A percentile compares a stretch with the other conserved stretches of the same genome.
Evolutionary conservation across 2,888 invertebrate genomes (phyloP).

Genomic region (Synanthedon vespiformis): DNA sequence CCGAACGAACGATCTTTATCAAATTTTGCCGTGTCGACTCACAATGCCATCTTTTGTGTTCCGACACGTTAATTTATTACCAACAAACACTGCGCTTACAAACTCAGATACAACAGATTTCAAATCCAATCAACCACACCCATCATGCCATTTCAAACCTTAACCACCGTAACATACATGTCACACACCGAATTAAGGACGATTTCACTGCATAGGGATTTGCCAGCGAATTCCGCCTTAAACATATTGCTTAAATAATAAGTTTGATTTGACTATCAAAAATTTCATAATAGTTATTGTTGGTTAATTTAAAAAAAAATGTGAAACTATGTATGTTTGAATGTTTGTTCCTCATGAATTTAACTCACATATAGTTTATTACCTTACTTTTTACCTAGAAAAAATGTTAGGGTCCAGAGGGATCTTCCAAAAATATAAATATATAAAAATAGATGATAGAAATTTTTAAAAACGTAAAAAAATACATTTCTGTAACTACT

Average conservation of each 20-base stretch:
- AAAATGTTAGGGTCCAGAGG: too few species aligned
- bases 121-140: constrained; percentile 35
- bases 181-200: neutral
- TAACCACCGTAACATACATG: constrained; percentile 3
- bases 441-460: too few species aligned
- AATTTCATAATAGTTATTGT: too few species aligned
- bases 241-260: constrained; percentile 5
- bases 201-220: constrained; percentile 3
- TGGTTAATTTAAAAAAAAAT: too few species aligned
- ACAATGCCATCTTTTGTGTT: constrained; percentile 66
- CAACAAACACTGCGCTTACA: constrained; percentile 50
- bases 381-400: too few species aligned
- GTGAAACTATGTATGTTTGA: too few species aligned
- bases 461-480: too few species aligned
- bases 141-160: constrained; percentile 8
- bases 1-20: constrained; percentile 47
- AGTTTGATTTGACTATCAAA: neutral
- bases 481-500: too few species aligned
- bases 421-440: too few species aligned
- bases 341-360: too few species aligned
- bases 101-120: constrained; percentile 43
- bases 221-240: constrained; percentile 8
- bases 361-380: too few species aligned
- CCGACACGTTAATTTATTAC: constrained; percentile 62
- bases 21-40: constrained; percentile 57